phyloP scores from a whole-genome alignment of 2,113 vertebrate genomes.

The Ptyas mucosa region DNA sequence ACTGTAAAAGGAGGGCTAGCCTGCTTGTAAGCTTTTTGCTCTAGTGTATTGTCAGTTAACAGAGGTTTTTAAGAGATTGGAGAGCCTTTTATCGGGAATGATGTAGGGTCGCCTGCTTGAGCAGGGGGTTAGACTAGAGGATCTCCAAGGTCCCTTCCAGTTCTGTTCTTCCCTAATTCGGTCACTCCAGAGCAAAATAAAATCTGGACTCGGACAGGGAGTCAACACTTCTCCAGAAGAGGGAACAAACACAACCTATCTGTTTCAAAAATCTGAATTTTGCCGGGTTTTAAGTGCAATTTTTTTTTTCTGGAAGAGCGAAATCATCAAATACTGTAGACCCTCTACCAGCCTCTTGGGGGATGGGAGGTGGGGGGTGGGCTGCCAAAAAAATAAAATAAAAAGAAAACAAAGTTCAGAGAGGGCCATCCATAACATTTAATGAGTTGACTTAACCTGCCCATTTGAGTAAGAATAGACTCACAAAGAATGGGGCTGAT shows the following conservation, averaged over 20 bases:
- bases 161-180: neutral
- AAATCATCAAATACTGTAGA: neutral
- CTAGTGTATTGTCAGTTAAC: neutral
- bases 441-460: neutral
- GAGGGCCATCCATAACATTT: neutral
- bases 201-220: neutral
- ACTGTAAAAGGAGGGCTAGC: neutral
- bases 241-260: neutral
- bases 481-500: neutral
- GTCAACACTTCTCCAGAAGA: neutral
- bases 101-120: neutral
- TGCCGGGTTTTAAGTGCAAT: neutral
- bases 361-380: no score
- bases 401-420: no score
- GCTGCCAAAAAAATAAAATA: neutral
- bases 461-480: slow-evolving; percentile 8
- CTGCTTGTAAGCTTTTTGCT: neutral
- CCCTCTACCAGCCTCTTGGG: neutral
- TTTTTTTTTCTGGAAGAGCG: no score
- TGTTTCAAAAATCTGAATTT: neutral
- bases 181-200: neutral
- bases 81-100: neutral
- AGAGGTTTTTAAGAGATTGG: neutral
- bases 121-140: neutral
- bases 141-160: neutral